Percentiles rank a stretch among this genome's conserved stretches.
Evolutionary conservation across 1,140 invertebrate genomes (phyloP).

Genomic region (Dendroctonus ponderosae): DNA sequence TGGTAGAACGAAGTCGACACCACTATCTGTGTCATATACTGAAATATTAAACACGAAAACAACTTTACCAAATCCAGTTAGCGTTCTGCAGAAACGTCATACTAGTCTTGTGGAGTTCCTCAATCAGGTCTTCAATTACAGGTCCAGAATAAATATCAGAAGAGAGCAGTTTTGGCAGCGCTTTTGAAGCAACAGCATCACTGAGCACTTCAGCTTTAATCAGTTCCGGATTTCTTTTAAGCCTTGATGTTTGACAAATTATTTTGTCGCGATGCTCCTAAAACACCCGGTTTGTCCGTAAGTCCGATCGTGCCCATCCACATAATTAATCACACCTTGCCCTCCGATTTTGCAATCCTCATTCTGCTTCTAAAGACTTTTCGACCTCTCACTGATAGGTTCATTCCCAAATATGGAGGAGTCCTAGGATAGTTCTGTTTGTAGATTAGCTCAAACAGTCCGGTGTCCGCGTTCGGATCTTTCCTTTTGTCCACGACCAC

Average conservation of each 20-base stretch:
- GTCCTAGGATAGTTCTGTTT: conserved; percentile 69
- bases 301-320: not conserved
- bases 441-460: conserved; percentile 82
- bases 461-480: conserved; percentile 78
- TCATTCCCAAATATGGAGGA: conserved; percentile 81
- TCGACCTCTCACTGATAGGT: conserved; percentile 68
- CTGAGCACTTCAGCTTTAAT: conserved; percentile 31
- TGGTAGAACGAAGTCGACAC: conserved; percentile 37
- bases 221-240: conserved; percentile 39
- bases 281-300: not conserved
- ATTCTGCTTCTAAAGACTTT: conserved; percentile 42
- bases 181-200: conserved; percentile 37
- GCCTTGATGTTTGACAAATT: conserved; percentile 29
- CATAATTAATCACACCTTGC: conserved; percentile 13
- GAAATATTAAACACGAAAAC: not conserved
- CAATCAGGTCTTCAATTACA: conserved; percentile 57
- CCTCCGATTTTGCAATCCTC: conserved; percentile 13
- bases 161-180: conserved; percentile 35
- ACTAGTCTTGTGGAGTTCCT: conserved; percentile 50
- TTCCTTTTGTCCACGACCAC: conserved; percentile 82
- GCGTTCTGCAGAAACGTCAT: not conserved
- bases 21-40: conserved; percentile 28
- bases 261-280: conserved; percentile 28
- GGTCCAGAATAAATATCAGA: conserved; percentile 52
- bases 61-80: too few relatives aligned